These are phyloP conservation scores for Mus spicilegus DNA, from an alignment of 2,113 vertebrate genomes.

Conservation along the genomic window DNA sequence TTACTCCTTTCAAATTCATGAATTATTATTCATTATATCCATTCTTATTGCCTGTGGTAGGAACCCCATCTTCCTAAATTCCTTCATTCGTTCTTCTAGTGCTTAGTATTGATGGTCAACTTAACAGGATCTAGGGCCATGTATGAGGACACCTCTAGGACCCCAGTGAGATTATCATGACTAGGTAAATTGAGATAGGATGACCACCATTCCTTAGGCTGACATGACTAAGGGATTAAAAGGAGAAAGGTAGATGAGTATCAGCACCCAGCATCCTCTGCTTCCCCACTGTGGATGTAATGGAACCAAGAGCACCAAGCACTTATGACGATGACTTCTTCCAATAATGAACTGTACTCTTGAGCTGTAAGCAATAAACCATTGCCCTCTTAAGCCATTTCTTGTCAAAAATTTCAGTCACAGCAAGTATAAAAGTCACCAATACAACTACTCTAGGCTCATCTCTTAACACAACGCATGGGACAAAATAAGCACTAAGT, in stretches of 20 bases:
- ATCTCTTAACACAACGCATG: background rate
- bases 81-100: background rate
- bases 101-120: background rate
- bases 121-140: background rate
- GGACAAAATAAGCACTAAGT: background rate
- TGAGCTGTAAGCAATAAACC: background rate
- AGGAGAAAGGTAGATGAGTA: background rate
- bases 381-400: too few relatives aligned
- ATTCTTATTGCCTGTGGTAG: background rate
- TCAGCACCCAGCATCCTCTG: background rate
- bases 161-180: background rate
- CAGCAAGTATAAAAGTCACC: background rate
- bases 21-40: too few relatives aligned
- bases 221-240: background rate
- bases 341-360: background rate
- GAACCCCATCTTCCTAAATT: background rate
- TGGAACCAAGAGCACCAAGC: too few relatives aligned
- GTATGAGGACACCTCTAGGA: background rate
- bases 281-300: background rate
- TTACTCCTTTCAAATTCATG: slow-evolving; percentile 6
- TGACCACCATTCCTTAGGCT: background rate
- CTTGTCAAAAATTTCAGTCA: background rate
- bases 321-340: background rate
- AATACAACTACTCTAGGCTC: background rate
- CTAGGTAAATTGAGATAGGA: background rate